Evolutionary conservation across 2,113 vertebrate genomes (phyloP).

Genomic region (Callorhinus ursinus): DNA sequence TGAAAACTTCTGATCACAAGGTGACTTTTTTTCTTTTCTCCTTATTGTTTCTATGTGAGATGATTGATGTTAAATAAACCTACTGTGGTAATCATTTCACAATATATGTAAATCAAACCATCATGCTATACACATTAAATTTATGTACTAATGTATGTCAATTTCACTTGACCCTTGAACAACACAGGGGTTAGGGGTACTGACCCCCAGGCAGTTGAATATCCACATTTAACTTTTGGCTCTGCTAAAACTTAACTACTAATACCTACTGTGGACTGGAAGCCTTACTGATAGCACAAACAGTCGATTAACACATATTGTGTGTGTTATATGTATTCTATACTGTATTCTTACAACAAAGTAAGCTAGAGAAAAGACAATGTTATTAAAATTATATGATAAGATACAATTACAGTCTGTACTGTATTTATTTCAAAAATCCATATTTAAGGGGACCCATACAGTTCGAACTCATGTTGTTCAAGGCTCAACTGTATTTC

Average conservation of each 20-base stretch:
- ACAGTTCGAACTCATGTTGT: not conserved
- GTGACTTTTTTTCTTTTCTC: not conserved
- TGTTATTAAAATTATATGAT: not conserved
- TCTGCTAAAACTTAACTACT: not conserved
- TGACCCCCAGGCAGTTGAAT: not conserved
- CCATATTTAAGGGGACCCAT: not conserved
- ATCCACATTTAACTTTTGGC: not conserved
- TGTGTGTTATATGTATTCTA: not conserved
- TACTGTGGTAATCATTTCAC: not conserved
- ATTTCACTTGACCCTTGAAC: not conserved
- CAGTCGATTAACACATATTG: not conserved
- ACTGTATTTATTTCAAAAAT: not conserved
- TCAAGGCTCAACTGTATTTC: not conserved
- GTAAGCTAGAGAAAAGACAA: not conserved
- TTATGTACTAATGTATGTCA: not conserved
- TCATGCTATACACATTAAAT: not conserved
- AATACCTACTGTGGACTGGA: not conserved
- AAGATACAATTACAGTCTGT: not conserved
- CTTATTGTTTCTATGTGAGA: not conserved
- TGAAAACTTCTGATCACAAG: not conserved
- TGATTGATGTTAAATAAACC: not conserved
- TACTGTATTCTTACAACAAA: not conserved
- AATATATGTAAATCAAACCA: not conserved
- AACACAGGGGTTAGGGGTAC: not conserved
- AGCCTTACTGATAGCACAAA: not conserved